A percentile compares a stretch with the other conserved stretches of the same genome.
phyloP scores from a whole-genome alignment of 2,113 vertebrate species.

The Tamias sibiricus region DNA sequence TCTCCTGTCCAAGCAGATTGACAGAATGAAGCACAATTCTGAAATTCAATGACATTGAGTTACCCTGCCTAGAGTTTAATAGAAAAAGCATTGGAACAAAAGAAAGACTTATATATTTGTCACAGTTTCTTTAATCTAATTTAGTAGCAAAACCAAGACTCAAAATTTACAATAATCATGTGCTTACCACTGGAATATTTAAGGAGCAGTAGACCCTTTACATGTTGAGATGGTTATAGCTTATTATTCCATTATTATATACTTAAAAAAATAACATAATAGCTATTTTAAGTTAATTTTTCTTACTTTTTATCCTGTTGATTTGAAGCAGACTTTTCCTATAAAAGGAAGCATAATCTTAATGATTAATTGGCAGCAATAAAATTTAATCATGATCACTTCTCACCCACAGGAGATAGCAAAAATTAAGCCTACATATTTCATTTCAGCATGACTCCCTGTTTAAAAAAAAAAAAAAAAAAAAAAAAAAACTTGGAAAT shows the following conservation, averaged over 20 bases:
- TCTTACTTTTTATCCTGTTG: neutral
- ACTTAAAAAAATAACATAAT: neutral
- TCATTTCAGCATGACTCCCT: neutral
- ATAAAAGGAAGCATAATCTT: neutral
- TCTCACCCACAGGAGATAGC: neutral
- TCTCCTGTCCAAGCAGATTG: neutral
- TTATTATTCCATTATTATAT: too few species aligned
- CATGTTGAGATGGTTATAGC: neutral
- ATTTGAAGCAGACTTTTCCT: neutral
- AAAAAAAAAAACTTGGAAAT: constrained; percentile 41
- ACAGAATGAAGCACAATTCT: constrained; percentile 1
- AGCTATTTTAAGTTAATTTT: neutral
- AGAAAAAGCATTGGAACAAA: neutral
- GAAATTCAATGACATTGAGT: neutral
- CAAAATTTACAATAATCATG: neutral
- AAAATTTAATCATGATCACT: neutral
- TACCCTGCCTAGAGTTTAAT: neutral
- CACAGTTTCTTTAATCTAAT: neutral
- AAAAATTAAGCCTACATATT: neutral
- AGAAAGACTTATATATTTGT: neutral
- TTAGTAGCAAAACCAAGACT: constrained; percentile 37
- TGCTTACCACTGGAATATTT: neutral
- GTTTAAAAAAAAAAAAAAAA: too few species aligned
- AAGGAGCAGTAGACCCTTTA: neutral
- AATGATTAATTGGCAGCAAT: neutral